Evolutionary conservation across 1,140 invertebrate species (phyloP).

Genomic region (Drosophila guanche): DNA sequence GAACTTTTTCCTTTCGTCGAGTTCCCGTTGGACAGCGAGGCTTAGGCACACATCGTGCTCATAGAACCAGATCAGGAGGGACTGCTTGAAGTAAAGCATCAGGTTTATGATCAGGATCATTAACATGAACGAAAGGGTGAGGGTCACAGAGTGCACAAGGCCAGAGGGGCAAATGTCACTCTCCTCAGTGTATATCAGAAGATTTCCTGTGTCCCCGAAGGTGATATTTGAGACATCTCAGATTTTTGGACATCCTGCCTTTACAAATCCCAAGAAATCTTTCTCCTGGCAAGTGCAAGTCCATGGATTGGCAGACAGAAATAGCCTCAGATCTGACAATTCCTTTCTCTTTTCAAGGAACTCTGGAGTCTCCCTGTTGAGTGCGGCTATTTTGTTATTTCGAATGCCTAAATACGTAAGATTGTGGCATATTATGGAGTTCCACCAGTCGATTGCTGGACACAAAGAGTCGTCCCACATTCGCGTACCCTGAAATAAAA

Average conservation of each 20-base stretch:
- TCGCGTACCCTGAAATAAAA: no score
- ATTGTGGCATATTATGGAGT: no score
- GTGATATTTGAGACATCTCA: constrained; percentile 10
- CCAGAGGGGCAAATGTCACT: constrained; percentile 21
- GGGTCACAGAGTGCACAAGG: constrained; percentile 12
- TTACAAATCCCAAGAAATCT: constrained; percentile 1
- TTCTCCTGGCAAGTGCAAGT: constrained; percentile 21
- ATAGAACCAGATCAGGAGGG: constrained; percentile 29
- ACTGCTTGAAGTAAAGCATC: constrained; percentile 16
- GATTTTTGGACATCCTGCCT: neutral
- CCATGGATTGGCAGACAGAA: constrained; percentile 22
- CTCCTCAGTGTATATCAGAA: constrained; percentile 13
- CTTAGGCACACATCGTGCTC: constrained; percentile 29
- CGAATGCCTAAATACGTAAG: constrained; percentile 19
- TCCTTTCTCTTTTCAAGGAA: neutral
- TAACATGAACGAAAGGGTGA: neutral
- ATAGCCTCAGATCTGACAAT: neutral
- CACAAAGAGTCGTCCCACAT: no score
- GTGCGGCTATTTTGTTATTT: constrained; percentile 3
- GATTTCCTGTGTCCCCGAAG: constrained; percentile 7
- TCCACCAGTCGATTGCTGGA: no score
- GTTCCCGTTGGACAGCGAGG: constrained; percentile 9
- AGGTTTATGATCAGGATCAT: constrained; percentile 17
- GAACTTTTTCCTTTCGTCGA: constrained; percentile 15
- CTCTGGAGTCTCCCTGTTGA: neutral